phyloP scores from a whole-genome alignment of 2,113 vertebrate genomes.

The Dasyornis broadbenti region DNA sequence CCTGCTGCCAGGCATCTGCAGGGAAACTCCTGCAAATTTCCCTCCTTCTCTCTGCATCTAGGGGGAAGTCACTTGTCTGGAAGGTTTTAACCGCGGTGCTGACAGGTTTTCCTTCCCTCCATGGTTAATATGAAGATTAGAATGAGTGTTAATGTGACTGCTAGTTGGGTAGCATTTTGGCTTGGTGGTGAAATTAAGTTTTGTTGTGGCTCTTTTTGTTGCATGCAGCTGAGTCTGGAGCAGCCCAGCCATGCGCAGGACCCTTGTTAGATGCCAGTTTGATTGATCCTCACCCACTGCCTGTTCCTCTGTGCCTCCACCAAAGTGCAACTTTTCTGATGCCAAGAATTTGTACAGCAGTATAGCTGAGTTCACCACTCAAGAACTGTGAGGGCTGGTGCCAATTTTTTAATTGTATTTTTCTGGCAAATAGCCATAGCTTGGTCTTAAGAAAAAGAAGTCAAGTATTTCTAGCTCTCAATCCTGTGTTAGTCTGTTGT shows the following conservation, averaged over 20 bases:
- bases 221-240: not conserved
- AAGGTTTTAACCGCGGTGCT: not conserved
- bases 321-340: not conserved
- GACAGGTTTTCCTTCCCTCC: not conserved
- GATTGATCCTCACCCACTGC: conserved; percentile 9
- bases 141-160: not conserved
- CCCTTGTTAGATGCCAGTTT: not conserved
- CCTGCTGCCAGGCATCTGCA: not conserved
- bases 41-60: not conserved
- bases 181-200: not conserved
- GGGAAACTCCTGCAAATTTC: not conserved
- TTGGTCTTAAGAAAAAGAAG: conserved; percentile 2
- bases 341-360: conserved; percentile 2
- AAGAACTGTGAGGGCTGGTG: not conserved
- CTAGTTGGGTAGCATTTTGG: not conserved
- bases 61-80: fast-evolving
- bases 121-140: not conserved
- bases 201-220: not conserved
- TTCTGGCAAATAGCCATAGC: conserved; percentile 6
- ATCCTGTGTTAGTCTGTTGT: not conserved
- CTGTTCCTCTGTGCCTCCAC: not conserved
- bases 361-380: not conserved
- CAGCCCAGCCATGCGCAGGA: not conserved
- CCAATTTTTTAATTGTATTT: conserved; percentile 47
- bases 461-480: not conserved